Evolutionary conservation across 1,140 invertebrate genomes (phyloP), one percentile per base, ranked within the genome.

Genomic region (Phymastichus coffea): DNA sequence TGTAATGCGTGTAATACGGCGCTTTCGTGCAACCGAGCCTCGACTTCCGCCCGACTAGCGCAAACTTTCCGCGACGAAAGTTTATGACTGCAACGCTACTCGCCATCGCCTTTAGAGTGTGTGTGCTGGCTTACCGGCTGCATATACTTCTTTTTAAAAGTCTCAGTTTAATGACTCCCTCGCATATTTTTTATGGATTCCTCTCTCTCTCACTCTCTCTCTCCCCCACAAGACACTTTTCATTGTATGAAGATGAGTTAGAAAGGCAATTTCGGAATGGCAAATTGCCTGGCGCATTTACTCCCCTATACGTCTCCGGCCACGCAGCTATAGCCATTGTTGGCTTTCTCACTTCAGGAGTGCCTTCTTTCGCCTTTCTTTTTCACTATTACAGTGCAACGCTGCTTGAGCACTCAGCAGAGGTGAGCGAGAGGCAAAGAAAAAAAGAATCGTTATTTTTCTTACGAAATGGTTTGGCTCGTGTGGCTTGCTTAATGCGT

Each of bases 241-340:
- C 38, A 52, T 58, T 58, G 47, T 52, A 52, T 58, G 57, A 58
- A 52, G 48, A 58, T 58, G 35, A 58, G 56, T 43, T 43, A 33
- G 47, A 43, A 35, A 35, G 40, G 37, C 46, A 58, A 51, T 52
- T 58, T 52, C 22, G 30, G 30, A 52, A 43, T 43, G 48, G 30
- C 6, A 52, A 57, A 63, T 51, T 57, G 48, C 22, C 4, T 20
- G 30, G n/a, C 2, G 9, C 38, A 23, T 22, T 38, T 49, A 38
- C 20, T 38, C 14, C 35, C 25, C 35, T 23, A n/a, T 52, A 35
- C 37, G 15, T 22, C 38, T 53, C 37, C 51, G 41, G 20, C 38
- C 9, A n/a, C n/a, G n/a, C n/a, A n/a, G n/a, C n/a, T n/a, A n/a
- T n/a, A n/a, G n/a, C n/a, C n/a, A n/a, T n/a, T n/a, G n/a, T n/a